A percentile compares a stretch with the other conserved stretches of the same genome.
phyloP scores from a whole-genome alignment of 2,888 invertebrate genomes.

The Amphimallon solstitiale region DNA sequence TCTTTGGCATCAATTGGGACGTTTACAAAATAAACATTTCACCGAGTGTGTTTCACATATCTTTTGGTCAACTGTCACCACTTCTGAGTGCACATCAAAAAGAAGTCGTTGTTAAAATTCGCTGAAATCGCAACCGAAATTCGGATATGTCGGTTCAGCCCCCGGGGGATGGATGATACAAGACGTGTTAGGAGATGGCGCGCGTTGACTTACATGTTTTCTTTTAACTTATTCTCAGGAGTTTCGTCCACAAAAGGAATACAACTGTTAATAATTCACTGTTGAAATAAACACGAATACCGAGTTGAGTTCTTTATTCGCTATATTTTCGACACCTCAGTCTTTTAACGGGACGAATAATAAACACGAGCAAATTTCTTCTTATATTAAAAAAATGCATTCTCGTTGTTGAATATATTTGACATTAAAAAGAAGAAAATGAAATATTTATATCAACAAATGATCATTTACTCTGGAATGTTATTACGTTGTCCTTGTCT shows the following conservation, averaged over 20 bases:
- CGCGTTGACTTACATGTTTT: conserved; percentile 17
- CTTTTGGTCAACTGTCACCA: conserved; percentile 19
- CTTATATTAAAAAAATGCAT: neutral
- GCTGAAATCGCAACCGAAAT: conserved; percentile 9
- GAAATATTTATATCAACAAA: no score
- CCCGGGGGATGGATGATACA: conserved; percentile 9
- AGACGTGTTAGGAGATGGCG: conserved; percentile 22
- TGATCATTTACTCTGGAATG: no score
- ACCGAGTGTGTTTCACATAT: conserved; percentile 5
- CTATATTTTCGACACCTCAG: conserved; percentile 8
- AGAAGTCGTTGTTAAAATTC: conserved; percentile 12
- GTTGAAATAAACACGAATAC: neutral
- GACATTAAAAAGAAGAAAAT: no score
- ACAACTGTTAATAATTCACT: conserved; percentile 41
- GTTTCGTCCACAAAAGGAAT: conserved; percentile 42
- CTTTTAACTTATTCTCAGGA: conserved; percentile 7
- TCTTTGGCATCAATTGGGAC: neutral
- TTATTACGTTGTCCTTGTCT: no score
- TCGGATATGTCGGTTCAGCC: conserved; percentile 1
- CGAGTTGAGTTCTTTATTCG: conserved; percentile 15
- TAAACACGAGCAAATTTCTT: neutral
- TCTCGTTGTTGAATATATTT: neutral
- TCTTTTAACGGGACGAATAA: conserved; percentile 9
- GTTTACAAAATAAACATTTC: conserved; percentile 10
- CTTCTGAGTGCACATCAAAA: conserved; percentile 12